Evolutionary conservation across 2,797 vertebrate species (phyloP), one percentile per base, ranked within the genome.

Genomic region (Neomorphus geoffroyi): DNA sequence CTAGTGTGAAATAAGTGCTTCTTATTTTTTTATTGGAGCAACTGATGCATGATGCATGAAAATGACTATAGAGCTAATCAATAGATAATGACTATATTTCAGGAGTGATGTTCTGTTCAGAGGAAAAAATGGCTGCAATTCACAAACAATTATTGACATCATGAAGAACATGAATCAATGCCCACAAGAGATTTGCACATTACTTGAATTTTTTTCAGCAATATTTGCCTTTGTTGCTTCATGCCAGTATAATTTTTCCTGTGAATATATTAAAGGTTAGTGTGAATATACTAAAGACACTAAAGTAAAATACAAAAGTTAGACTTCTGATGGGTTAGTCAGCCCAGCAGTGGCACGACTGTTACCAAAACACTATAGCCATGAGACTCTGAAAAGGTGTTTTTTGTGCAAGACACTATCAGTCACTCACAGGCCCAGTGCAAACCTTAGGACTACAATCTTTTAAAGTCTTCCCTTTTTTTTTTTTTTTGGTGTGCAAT

Each of bases 91-190:
- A 71, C 37, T 82, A 10, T 24, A 78, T 73, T 93, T 87, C 83
- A 92, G 10, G 22, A 92, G 45, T 65, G 92, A 71, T 24, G 50
- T 57, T 85, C 35, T 79, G 28, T 69, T 87, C 72, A 69, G 50
- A 80, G 50, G 16, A 7, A 79, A 92, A 83, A 91, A 80, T 45
- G 11, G 65, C 50, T 62, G 61, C 80, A 94, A 83, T 92, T 94
- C 80, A 62, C 80, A 94, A 94, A 85, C 84, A 89, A 51, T 85
- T 93, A 92, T 33, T 92, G 91, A 95, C 61, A 90, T 37, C 41
- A 62, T 15, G 78, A 93, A 92, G 71, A 41, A 61, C 58, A 77
- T 69, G 33, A 94, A 90, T 93, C 86, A 93, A 94, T 74, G 67
- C 12, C 41, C 67, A 71, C 50, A 89, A 56, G n/a, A 74, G 73